These are phyloP conservation scores for Mus pahari DNA, from an alignment of 2,113 vertebrate genomes.

Conservation along the genomic window DNA sequence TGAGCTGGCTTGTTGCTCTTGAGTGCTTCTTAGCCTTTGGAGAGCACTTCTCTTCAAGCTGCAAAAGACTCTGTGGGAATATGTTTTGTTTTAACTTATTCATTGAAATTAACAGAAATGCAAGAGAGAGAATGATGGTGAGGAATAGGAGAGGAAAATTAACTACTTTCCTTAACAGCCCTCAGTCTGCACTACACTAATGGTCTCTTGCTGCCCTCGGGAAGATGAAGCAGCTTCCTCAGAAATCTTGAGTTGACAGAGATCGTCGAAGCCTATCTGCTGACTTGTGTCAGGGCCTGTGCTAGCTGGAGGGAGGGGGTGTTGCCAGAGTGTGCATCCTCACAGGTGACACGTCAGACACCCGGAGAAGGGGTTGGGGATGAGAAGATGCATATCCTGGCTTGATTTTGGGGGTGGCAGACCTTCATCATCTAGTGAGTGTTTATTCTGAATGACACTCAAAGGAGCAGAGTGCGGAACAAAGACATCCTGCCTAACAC, in stretches of 20 bases:
- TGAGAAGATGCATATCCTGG: too few relatives aligned
- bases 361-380: not conserved
- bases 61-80: not conserved
- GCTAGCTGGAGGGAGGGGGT: not conserved
- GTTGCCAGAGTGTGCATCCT: not conserved
- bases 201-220: not conserved
- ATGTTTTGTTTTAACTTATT: not conserved
- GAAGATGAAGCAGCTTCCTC: not conserved
- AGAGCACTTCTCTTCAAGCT: not conserved
- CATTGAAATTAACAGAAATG: not conserved
- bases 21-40: not conserved
- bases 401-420: not conserved
- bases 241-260: not conserved
- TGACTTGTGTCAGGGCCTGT: not conserved
- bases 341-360: not conserved
- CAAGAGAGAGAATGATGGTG: not conserved
- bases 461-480: not conserved
- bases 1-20: not conserved
- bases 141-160: not conserved
- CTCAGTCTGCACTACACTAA: not conserved
- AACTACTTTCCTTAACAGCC: not conserved
- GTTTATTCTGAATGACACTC: not conserved
- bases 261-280: not conserved
- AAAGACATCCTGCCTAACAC: too few relatives aligned
- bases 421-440: not conserved